Percentiles rank a stretch among this genome's conserved stretches.
Evolutionary conservation across 2,797 vertebrate genomes (phyloP).

Genomic region (Enteromius trimaculatus): DNA sequence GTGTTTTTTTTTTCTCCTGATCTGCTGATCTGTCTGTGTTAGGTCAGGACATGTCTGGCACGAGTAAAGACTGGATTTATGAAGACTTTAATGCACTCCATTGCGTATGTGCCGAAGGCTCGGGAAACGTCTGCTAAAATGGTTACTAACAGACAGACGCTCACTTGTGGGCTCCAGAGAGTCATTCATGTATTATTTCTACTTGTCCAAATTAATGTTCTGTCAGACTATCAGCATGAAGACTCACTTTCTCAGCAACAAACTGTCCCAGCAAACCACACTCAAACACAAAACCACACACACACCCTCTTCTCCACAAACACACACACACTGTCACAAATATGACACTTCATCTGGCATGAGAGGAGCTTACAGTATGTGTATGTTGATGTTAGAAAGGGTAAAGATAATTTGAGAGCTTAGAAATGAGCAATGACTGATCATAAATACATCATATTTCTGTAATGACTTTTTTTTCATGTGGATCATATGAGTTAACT

Average conservation of each 20-base stretch:
- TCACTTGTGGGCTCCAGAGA: conserved; percentile 55
- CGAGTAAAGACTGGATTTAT: conserved; percentile 75
- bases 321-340: not conserved
- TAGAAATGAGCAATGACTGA: not conserved
- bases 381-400: not conserved
- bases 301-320: conserved; percentile 21
- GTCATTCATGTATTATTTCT: conserved; percentile 65
- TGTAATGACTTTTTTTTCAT: not conserved
- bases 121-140: conserved; percentile 66
- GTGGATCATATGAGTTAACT: not conserved
- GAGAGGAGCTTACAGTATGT: conserved; percentile 65
- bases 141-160: conserved; percentile 67
- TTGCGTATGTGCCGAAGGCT: conserved; percentile 68
- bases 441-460: not conserved
- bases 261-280: conserved; percentile 39
- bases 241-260: conserved; percentile 54
- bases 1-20: conserved; percentile 72
- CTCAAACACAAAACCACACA: conserved; percentile 33
- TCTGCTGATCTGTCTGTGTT: conserved; percentile 64
- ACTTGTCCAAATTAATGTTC: conserved; percentile 68
- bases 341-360: conserved; percentile 62
- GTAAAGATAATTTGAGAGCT: not conserved
- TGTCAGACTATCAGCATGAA: conserved; percentile 66
- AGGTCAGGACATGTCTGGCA: conserved; percentile 65
- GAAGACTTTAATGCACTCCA: conserved; percentile 74